Evolutionary conservation across 2,113 vertebrate genomes (phyloP).

Genomic region (Tonatia bakeri): DNA sequence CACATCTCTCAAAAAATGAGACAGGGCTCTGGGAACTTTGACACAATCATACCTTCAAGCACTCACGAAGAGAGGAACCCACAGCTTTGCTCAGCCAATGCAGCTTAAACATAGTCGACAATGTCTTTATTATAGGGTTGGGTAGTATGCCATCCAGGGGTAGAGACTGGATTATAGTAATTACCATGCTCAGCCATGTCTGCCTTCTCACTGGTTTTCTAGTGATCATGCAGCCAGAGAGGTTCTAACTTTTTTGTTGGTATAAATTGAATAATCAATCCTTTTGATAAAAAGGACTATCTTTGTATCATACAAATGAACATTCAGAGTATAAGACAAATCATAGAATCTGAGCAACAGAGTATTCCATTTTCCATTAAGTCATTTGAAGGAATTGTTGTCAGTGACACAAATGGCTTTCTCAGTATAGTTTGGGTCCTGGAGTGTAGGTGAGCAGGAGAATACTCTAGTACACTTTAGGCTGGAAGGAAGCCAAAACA

Average conservation of each 20-base stretch:
- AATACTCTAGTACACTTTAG: background rate
- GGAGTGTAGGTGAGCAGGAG: background rate
- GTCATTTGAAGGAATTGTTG: background rate
- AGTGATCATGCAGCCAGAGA: background rate
- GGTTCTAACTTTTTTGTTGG: background rate
- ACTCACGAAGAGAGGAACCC: background rate
- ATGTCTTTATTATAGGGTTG: background rate
- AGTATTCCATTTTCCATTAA: background rate
- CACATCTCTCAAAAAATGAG: background rate
- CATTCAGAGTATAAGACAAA: background rate
- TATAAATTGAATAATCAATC: slow-evolving; percentile 42
- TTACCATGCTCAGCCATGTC: background rate
- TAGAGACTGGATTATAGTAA: slow-evolving; percentile 18
- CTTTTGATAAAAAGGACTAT: background rate
- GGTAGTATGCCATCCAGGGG: background rate
- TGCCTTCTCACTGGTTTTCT: background rate
- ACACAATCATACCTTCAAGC: background rate
- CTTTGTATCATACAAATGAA: background rate
- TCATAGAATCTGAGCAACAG: background rate
- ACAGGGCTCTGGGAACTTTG: background rate
- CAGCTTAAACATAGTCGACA: background rate
- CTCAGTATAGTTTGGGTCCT: background rate
- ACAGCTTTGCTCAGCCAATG: background rate
- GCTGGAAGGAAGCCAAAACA: background rate
- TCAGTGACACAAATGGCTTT: background rate